Percentiles rank a stretch among this genome's conserved stretches.
These are phyloP conservation scores for Charina bottae DNA, from an alignment of 2,113 vertebrate species.

Conservation along the genomic window DNA sequence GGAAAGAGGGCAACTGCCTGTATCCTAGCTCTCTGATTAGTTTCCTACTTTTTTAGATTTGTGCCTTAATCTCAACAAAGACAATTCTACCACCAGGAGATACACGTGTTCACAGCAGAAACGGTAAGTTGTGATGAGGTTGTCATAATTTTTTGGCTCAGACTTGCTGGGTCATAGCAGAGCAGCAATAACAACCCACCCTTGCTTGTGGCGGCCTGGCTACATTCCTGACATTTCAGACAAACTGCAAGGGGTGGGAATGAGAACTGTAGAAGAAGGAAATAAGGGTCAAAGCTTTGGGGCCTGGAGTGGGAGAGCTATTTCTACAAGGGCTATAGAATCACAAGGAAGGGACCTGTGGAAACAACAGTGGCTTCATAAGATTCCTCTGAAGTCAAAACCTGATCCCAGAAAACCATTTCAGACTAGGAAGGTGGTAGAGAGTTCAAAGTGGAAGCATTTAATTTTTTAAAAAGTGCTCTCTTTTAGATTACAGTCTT, in stretches of 20 bases:
- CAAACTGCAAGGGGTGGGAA: background rate
- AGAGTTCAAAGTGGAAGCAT: background rate
- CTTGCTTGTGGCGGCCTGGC: background rate
- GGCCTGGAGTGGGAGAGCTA: accelerated
- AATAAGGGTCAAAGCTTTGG: accelerated
- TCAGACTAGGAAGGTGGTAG: background rate
- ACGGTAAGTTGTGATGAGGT: conserved; percentile 63
- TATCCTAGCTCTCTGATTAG: background rate
- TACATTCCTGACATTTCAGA: accelerated
- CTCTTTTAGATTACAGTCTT: background rate
- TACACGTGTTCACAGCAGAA: background rate
- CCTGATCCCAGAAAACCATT: background rate
- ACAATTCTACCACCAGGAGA: background rate
- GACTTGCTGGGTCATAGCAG: accelerated
- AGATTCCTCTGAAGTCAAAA: accelerated
- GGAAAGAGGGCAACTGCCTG: conserved; percentile 33
- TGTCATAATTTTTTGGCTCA: background rate
- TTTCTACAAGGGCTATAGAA: background rate
- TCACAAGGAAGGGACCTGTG: background rate
- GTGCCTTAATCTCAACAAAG: conserved; percentile 5
- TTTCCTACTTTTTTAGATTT: conserved; percentile 5
- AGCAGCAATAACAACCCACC: background rate
- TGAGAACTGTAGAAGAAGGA: background rate
- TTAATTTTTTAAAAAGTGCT: background rate
- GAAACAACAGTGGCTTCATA: accelerated